Evolutionary conservation across 2,113 vertebrate species (phyloP), one percentile per base, ranked within the genome.

Genomic region (Phoxinus phoxinus): DNA sequence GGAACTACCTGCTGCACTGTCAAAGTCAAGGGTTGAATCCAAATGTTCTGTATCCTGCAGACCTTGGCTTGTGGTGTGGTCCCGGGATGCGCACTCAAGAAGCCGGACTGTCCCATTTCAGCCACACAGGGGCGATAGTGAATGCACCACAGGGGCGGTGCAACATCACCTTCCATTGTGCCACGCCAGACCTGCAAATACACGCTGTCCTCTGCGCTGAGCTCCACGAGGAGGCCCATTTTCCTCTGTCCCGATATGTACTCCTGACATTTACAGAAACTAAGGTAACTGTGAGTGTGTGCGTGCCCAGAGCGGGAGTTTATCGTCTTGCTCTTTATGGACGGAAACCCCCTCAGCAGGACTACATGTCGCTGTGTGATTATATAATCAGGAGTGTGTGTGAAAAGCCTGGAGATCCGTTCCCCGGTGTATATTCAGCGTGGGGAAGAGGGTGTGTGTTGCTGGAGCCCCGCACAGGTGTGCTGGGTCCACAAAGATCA

Each of bases 381-480:
- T 96, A 95, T 0, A 27, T 96, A 0, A 78, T 94, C 84, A 90
- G 87, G 72, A 95, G 94, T 92, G 91, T 85, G 87, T 93, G 48
- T 59, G 15, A 90, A 76, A 79, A 72, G 46, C 25, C 83, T 41
- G 85, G 87, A 84, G 90, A 89, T 13, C 94, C 96, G 0, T 96
- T 96, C 92, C 96, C 95, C 7, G 84, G 77, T 58, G 91, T 94
- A 56, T 94, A 90, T 87, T 91, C 93, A 0, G 92, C 88, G 0
- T 94, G 96, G 96, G 91, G 90, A 74, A 95, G 90, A 85, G 95
- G 95, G 21, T 96, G 93, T 0, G 93, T 95, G 37, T 83, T 96
- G 67, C 94, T 96, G 0, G 95, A 97, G 89, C 96, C 96, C 0
- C 93, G 94, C 6, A 81, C 51, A 0, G 96, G 96, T 6, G 84